These are phyloP conservation scores for Delphinus delphis DNA, from an alignment of 2,113 vertebrate species.

Conservation along the genomic window DNA sequence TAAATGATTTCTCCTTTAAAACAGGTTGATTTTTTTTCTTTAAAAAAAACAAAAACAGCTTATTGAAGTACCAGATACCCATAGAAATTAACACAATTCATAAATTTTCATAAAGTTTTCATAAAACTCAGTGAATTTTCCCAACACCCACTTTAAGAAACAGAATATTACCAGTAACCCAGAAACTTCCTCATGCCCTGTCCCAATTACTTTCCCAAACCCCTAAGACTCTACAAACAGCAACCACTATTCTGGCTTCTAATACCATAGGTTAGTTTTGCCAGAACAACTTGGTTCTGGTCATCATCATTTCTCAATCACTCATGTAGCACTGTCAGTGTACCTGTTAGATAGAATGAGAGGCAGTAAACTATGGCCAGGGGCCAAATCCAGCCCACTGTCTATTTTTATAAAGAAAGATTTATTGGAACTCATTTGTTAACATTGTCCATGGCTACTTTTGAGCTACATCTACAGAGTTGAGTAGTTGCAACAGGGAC, in stretches of 20 bases:
- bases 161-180: neutral
- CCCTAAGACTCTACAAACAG: neutral
- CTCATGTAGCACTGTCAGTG: neutral
- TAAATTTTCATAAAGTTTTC: neutral
- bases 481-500: neutral
- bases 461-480: neutral
- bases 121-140: neutral
- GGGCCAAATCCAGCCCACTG: neutral
- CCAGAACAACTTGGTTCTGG: neutral
- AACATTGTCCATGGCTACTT: neutral
- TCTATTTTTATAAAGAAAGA: slow-evolving; percentile 51
- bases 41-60: neutral
- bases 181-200: neutral
- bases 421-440: slow-evolving; percentile 39
- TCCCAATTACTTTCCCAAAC: neutral
- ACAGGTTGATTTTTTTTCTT: neutral
- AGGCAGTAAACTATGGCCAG: neutral
- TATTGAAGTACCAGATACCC: slow-evolving; percentile 10
- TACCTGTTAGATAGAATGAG: neutral
- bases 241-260: neutral
- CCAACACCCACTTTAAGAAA: neutral
- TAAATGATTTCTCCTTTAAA: slow-evolving; percentile 27
- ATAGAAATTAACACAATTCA: slow-evolving; percentile 23
- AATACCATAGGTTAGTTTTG: neutral
- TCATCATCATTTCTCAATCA: neutral